Base-by-base conservation (phyloP, 2,113 vertebrate genomes). In the Neoarius graeffei region DNA sequence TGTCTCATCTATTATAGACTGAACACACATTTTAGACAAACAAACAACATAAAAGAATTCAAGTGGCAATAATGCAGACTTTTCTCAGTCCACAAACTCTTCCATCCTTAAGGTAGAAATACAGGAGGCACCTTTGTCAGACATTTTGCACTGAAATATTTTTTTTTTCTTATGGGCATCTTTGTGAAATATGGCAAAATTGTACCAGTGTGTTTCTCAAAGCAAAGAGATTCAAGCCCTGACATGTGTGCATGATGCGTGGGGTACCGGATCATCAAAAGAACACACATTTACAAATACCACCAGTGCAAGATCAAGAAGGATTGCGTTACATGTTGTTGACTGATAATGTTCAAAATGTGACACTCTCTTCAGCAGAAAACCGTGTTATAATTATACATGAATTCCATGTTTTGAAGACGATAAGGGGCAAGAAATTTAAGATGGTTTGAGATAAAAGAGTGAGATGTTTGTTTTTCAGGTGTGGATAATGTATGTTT, bases 221-320 rank as follows among this genome's bases (percentile, higher is more conserved):
- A 84, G 88, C 90, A 81, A 90, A 86, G 86, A 67, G 85, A 86
- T 83, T 91, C 91, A 89, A 92, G 91, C 91, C 85, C 80, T 89
- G 76, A 86, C 91, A n/a, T 89, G 92, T 90, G 82, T n/a, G 85
- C 52, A 56, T 71, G 19, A 52, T 84, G 87, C 88, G 86, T 84
- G 62, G 87, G 81, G 85, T 88, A 90, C 88, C 54, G 81, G 83
- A 90, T 91, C 89, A 92, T 92, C 91, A 93, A 92, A 92, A 85
- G 80, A 80, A 86, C 91, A 88, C 89, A 91, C 85, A 87, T 89
- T 86, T 87, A 83, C 86, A 88, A 90, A 86, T 85, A 76, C 81
- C 66, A 87, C 84, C 60, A 79, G 92, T 90, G 90, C 87, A 90
- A 91, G 90, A 92, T 90, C 88, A 92, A 91, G 88, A 85, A 67